Evolutionary conservation across 2,888 invertebrate genomes (phyloP).

Genomic region (Macaria liturata): DNA sequence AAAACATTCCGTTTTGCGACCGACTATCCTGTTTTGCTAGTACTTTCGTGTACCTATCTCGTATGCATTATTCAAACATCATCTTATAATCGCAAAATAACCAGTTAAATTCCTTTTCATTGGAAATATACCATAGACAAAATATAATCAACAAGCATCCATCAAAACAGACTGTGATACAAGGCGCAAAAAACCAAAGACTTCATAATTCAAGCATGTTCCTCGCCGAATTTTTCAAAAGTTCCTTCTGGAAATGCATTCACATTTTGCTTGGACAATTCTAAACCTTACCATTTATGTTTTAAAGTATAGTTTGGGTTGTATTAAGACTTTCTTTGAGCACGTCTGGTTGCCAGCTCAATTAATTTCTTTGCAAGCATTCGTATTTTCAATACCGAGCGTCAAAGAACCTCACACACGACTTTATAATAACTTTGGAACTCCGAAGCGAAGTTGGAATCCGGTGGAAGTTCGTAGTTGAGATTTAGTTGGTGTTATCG

Average conservation of each 20-base stretch:
- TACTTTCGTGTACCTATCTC: no score
- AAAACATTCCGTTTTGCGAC: no score
- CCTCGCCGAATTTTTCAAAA: slow-evolving; percentile 31
- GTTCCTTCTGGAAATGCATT: slow-evolving; percentile 30
- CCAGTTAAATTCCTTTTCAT: no score
- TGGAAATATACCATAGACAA: no score
- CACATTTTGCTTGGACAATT: slow-evolving; percentile 1
- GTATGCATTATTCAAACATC: no score
- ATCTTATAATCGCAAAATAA: no score
- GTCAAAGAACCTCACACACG: slow-evolving; percentile 42
- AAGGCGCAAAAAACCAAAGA: slow-evolving; percentile 26
- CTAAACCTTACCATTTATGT: neutral
- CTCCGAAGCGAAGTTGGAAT: slow-evolving; percentile 14
- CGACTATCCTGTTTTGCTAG: no score
- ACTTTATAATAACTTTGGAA: slow-evolving; percentile 49
- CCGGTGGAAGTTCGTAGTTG: slow-evolving; percentile 1
- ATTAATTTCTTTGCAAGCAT: slow-evolving; percentile 55
- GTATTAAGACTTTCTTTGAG: slow-evolving; percentile 38
- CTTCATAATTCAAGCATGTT: slow-evolving; percentile 23
- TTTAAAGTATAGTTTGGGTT: slow-evolving; percentile 10
- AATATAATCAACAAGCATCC: no score
- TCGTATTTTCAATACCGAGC: slow-evolving; percentile 51
- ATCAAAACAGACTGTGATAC: neutral
- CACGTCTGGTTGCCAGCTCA: slow-evolving; percentile 46
- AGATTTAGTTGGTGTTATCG: no score